Conservation (phyloP, 2,113 vertebrate species). For the Triplophysa rosa region DNA sequence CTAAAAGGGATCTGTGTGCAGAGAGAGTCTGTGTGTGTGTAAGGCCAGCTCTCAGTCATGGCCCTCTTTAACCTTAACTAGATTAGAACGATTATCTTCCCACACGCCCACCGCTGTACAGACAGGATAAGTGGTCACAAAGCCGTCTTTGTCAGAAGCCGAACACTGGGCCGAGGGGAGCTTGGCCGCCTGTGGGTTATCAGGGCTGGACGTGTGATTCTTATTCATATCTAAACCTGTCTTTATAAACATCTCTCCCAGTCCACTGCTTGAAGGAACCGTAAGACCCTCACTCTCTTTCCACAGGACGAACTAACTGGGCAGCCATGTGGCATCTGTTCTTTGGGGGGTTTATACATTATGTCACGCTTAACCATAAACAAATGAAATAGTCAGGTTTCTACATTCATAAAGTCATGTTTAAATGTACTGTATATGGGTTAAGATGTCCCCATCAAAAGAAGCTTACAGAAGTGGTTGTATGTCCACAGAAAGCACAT, state of each 20-base stretch:
- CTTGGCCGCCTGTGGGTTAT: constrained; percentile 82
- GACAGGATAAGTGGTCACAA: constrained; percentile 88
- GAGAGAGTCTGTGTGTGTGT: constrained; percentile 75
- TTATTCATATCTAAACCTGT: constrained; percentile 80
- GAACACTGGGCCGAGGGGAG: constrained; percentile 37
- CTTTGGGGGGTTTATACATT: constrained; percentile 60
- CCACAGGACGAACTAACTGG: constrained; percentile 61
- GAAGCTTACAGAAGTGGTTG: too few relatives aligned
- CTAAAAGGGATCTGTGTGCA: constrained; percentile 83
- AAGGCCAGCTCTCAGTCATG: constrained; percentile 84
- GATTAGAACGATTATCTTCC: constrained; percentile 89
- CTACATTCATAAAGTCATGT: too few relatives aligned
- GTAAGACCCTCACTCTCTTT: constrained; percentile 65
- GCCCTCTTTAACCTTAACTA: constrained; percentile 92
- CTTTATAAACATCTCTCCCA: constrained; percentile 66
- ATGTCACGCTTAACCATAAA: too few relatives aligned
- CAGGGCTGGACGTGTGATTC: constrained; percentile 69
- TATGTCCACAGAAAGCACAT: too few relatives aligned
- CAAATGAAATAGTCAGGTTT: too few relatives aligned
- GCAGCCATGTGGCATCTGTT: constrained; percentile 62
- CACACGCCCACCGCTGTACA: constrained; percentile 89
- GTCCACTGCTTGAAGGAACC: constrained; percentile 71
- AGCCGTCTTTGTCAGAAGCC: constrained; percentile 68
- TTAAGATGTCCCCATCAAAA: too few relatives aligned
- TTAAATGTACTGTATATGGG: too few relatives aligned